Base-by-base conservation (phyloP, 1,140 invertebrate genomes). In the Nephila pilipes region DNA sequence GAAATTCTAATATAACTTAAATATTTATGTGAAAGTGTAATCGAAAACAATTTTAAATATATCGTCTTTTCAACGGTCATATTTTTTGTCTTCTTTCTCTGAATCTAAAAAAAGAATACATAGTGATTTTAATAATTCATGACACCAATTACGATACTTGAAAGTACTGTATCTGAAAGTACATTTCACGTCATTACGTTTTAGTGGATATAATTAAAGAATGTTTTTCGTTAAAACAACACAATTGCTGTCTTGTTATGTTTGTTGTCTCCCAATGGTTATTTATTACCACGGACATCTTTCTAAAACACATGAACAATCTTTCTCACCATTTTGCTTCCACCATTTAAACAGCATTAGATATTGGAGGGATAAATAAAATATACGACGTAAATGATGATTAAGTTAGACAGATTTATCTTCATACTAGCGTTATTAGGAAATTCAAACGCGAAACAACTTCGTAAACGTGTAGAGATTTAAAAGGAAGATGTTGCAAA, bases 351-450 rank as follows among this genome's bases (percentile, higher is more conserved):
- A 81, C 79, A 20, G 38, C 32, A 20, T 20, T 14, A 2, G 22
- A 5, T 25, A 81, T 81, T 81, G 46, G 38, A 18, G 46, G 20
- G 79, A 54, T 81, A 81, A 46, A 2, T 54, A 18, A 12, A n/a
- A 54, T 36, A 38, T 20, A 46, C n/a, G 1, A n/a, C n/a, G 36
- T 81, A 54, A 81, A 54, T 54, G 79, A 81, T 81, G 79, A 81
- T 81, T 81, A 81, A 81, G 46, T 81, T 36, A 36, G 22, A 5
- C 79, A 46, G 79, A 81, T 81, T 81, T 81, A 36, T 81, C 79
- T 81, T 36, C 79, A 81, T 81, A 36, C 36, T 81, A 81, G 38
- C 36, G 79, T 81, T 81, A 46, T 81, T 81, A 81, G 32, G 79
- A 81, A 46, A n/a, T 81, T n/a, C n/a, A n/a, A n/a, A n/a, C n/a